Evolutionary conservation across 1,140 invertebrate species (phyloP).

Genomic region (Nasonia longicornis): DNA sequence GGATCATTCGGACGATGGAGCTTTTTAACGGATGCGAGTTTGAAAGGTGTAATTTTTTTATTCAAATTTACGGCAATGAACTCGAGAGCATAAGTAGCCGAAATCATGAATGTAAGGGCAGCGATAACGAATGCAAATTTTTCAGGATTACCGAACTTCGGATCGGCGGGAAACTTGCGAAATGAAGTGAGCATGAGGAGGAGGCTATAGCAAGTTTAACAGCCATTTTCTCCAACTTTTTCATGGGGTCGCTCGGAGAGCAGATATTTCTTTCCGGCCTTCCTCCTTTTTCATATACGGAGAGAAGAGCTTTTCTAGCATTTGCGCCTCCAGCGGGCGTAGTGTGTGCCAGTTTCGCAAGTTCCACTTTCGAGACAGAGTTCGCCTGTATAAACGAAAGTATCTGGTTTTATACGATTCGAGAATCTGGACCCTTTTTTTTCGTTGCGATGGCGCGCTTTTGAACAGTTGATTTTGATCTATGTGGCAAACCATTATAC

Average conservation of each 20-base stretch:
- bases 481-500: too few relatives aligned
- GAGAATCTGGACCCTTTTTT: background rate
- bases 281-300: background rate
- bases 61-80: too few relatives aligned
- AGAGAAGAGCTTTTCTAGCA: background rate
- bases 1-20: background rate
- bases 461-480: too few relatives aligned
- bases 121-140: background rate
- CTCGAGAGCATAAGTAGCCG: background rate
- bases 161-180: background rate
- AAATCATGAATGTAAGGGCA: too few relatives aligned
- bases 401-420: background rate
- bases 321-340: background rate
- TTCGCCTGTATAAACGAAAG: background rate
- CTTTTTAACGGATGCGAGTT: background rate
- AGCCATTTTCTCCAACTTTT: background rate
- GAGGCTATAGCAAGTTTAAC: background rate
- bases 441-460: background rate
- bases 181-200: background rate
- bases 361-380: background rate
- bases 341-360: background rate
- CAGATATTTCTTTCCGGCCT: background rate
- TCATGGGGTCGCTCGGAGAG: background rate
- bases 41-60: background rate
- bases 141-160: background rate